A percentile compares a stretch with the other conserved stretches of the same genome.
phyloP scores from a whole-genome alignment of 2,888 invertebrate species.

The Diplazon laetatorius region DNA sequence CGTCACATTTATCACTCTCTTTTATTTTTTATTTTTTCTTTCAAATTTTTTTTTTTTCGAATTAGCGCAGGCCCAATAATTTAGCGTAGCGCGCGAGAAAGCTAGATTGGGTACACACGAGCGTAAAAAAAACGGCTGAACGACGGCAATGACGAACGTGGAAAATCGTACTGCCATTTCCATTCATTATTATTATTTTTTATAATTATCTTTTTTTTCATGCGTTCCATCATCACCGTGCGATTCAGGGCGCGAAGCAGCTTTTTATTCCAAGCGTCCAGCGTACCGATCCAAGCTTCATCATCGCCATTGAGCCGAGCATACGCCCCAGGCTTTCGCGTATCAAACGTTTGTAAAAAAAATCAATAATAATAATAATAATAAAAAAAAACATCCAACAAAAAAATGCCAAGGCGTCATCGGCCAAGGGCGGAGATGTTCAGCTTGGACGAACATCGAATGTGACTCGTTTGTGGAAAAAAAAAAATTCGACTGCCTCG shows the following conservation, averaged over 20 bases:
- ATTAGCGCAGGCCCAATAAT: conserved; percentile 71
- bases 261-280: conserved; percentile 72
- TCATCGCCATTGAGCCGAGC: conserved; percentile 39
- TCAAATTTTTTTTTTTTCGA: conserved; percentile 45
- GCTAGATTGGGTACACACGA: conserved; percentile 75
- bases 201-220: neutral
- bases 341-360: too few species aligned
- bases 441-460: conserved; percentile 49
- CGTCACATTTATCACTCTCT: conserved; percentile 38
- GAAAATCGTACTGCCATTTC: conserved; percentile 12
- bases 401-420: conserved; percentile 11
- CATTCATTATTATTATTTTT: conserved; percentile 1
- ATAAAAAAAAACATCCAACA: too few species aligned
- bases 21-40: conserved; percentile 13
- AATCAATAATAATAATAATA: conserved; percentile 18
- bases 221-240: conserved; percentile 14
- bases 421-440: conserved; percentile 18
- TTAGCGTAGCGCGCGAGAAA: conserved; percentile 75
- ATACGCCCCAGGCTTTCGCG: neutral
- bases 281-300: conserved; percentile 63
- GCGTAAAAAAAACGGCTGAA: conserved; percentile 62
- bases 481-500: conserved; percentile 64
- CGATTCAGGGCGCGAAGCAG: conserved; percentile 71
- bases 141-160: conserved; percentile 43
- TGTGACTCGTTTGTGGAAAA: conserved; percentile 34